Evolutionary conservation across 2,888 invertebrate genomes (phyloP), one percentile per base, ranked within the genome.

Genomic region (Agrotis exclamationis): DNA sequence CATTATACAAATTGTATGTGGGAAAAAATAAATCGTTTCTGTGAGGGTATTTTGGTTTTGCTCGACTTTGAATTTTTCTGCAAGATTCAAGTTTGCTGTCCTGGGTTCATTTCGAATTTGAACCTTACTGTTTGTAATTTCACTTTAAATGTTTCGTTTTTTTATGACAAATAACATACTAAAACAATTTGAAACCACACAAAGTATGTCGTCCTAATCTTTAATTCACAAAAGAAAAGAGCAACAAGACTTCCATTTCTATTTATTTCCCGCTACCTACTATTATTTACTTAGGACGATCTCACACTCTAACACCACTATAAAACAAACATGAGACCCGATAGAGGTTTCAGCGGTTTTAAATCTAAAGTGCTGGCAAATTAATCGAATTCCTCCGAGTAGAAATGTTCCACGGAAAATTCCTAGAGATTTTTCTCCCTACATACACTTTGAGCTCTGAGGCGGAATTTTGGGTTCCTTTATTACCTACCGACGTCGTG

Each of bases 341-440:
- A 76, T 76, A 71, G 58, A 67, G 63, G 69, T 73, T 66, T 76
- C 58, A 58, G 69, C 20, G 76, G 78, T 70, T 80, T 74, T 62
- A 77, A 80, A 77, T 78, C 77, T 77, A 79, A 83, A 84, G 82
- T 82, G 83, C 79, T 82, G 67, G 79, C 72, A 80, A 82, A 83
- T 85, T 86, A 85, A 86, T 87, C 74, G 80, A 83, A 86, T 85
- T 86, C 83, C 80, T 65, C 18, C 1, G 69, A 51, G 78, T 71
- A 73, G 74, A 83, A 82, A 80, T 69, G 74, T 70, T 80, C 67
- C 67, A 53, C 59, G 64, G 62, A 70, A 77, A 82, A 86, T 84
- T 77, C 79, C 70, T 83, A 68, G 70, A 80, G 70, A 77, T 79
- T 81, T 86, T 83, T 76, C 62, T 33, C 53, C 50, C 45, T 70